These are phyloP conservation scores for Eupeodes latifasciatus DNA, from an alignment of 2,888 invertebrate genomes.

Conservation along the genomic window DNA sequence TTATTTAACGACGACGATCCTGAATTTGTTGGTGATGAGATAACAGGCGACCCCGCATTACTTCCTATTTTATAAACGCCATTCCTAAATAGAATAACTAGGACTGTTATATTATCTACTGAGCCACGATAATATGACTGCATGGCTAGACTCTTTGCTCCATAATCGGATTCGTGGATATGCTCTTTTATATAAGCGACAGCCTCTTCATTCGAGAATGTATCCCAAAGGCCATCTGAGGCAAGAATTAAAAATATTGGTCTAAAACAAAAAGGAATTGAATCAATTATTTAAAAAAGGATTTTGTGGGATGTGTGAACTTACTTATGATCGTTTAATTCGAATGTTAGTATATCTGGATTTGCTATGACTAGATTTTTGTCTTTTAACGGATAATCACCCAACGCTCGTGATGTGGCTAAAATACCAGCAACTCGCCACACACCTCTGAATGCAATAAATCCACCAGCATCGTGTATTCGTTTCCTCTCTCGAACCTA, in stretches of 20 bases:
- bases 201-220: constrained; percentile 97
- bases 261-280: constrained; percentile 77
- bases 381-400: constrained; percentile 97
- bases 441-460: constrained; percentile 97
- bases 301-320: constrained; percentile 43
- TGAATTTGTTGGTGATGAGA: constrained; percentile 38
- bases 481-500: constrained; percentile 94
- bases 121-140: constrained; percentile 97
- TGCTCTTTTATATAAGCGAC: constrained; percentile 94
- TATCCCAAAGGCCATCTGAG: constrained; percentile 98
- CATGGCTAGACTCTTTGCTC: constrained; percentile 95
- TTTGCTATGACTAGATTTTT: constrained; percentile 97
- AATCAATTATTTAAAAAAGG: not conserved
- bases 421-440: constrained; percentile 98
- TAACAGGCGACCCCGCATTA: constrained; percentile 57
- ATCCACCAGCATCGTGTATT: constrained; percentile 97
- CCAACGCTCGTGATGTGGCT: constrained; percentile 96
- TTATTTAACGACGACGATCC: constrained; percentile 56
- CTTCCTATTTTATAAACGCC: constrained; percentile 81
- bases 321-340: constrained; percentile 91
- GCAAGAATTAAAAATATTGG: constrained; percentile 96
- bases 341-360: constrained; percentile 96
- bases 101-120: constrained; percentile 97
- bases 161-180: constrained; percentile 93
- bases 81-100: constrained; percentile 93